Evolutionary conservation across 2,888 invertebrate species (phyloP), one percentile per base, ranked within the genome.

Genomic region (Osmoderma eremita): DNA sequence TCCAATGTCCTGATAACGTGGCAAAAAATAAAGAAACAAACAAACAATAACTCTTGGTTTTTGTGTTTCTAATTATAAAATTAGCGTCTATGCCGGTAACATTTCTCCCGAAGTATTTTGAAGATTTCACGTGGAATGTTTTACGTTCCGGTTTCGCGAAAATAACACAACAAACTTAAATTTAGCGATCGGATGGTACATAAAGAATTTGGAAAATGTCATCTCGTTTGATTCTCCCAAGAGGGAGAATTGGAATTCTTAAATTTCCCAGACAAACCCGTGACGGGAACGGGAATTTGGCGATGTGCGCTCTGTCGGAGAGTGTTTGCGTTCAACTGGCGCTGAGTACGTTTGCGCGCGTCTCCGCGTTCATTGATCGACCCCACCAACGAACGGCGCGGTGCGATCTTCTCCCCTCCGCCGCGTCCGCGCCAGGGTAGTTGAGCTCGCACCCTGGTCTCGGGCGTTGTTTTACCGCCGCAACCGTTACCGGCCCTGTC

Each of bases 361-460:
- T 70, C 73, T 70, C 74, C 72, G 72, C 79, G 78, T 79, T 79
- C 79, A 79, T 79, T 79, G 79, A 79, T 79, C 79, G 79, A 72
- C 76, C 78, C 79, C 78, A 75, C 78, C 77, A 75, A 74, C 75
- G 65, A 30, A 45, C 56, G 51, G 42, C 61, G 65, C 69, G 67
- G 42, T 45, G 36, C 66, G 56, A 48, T 62, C 62, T 36, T 64
- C 68, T 69, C 76, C 78, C 77, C 77, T 76, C 77, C 75, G n/a
- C n/a, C n/a, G 72, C 71, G 69, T 63, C 70, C 71, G 67, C 67
- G 67, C 77, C 77, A 73, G 79, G 79, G 79, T 75, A 72, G 75
- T 79, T 77, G 77, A 79, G 78, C 74, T 75, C 75, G 75, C 75
- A 77, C 78, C 77, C 78, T 75, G 74, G 71, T 72, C 30, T 30